A percentile compares a stretch with the other conserved stretches of the same genome.
Conservation (phyloP, 35 echinoderm and acorn worm species). For the Diadema setosum region DNA sequence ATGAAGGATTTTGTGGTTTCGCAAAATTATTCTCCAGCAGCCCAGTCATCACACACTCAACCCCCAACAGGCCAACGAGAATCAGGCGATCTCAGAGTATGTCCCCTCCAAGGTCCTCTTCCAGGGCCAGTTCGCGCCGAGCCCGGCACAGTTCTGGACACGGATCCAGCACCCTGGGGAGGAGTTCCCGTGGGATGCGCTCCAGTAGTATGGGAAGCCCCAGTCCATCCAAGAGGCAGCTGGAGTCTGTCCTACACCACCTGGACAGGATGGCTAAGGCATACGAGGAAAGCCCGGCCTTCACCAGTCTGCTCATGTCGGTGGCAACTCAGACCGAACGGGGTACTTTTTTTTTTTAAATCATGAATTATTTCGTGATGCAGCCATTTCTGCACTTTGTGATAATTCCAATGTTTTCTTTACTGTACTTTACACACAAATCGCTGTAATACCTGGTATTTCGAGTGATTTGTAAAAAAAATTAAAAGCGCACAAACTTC, state of each 20-base stretch:
- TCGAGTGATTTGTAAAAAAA: too few species aligned
- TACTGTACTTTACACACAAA: too few species aligned
- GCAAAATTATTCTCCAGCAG: neutral
- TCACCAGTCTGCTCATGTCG: constrained; percentile 17
- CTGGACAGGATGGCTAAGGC: constrained; percentile 81
- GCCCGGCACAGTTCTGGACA: neutral
- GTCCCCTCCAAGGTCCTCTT: neutral
- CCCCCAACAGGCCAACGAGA: neutral
- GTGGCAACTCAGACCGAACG: constrained; percentile 72
- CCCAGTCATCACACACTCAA: neutral
- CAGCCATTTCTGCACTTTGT: too few species aligned
- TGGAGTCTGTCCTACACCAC: constrained; percentile 70
- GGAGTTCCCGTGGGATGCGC: neutral
- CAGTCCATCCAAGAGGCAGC: constrained; percentile 18
- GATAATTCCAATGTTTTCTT: too few species aligned
- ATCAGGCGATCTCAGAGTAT: neutral
- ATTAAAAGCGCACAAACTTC: too few species aligned
- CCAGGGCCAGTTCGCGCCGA: neutral
- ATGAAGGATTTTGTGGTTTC: too few species aligned
- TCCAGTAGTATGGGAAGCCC: neutral
- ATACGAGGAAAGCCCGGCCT: constrained; percentile 65
- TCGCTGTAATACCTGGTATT: too few species aligned
- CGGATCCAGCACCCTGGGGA: neutral
- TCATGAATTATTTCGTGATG: too few species aligned
- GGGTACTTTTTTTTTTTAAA: too few species aligned